A percentile compares a stretch with the other conserved stretches of the same genome.
phyloP scores from a whole-genome alignment of 2,888 invertebrate genomes.

The Tineola bisselliella region DNA sequence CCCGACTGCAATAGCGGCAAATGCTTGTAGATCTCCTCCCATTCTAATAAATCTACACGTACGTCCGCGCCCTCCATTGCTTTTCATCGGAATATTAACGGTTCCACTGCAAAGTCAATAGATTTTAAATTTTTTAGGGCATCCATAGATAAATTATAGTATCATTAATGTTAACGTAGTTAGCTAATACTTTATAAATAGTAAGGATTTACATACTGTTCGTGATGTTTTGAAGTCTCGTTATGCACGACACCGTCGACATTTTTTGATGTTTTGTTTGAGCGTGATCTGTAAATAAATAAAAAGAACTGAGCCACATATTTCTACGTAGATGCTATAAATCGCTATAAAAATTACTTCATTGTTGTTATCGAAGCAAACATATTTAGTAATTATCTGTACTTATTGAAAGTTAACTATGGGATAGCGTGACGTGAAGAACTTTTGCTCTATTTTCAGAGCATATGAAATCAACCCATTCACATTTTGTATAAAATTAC shows the following conservation, averaged over 20 bases:
- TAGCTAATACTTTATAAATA: background rate
- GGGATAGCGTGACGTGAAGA: background rate
- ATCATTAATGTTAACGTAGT: no score
- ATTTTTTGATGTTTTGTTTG: background rate
- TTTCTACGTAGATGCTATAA: background rate
- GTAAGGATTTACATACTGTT: background rate
- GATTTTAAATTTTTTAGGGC: background rate
- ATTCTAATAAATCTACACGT: conserved; percentile 46
- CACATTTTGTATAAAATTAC: background rate
- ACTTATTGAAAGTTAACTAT: conserved; percentile 4
- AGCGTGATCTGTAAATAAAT: background rate
- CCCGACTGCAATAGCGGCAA: conserved; percentile 28
- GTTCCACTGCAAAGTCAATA: conserved; percentile 4
- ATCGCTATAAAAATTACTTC: background rate
- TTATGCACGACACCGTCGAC: background rate
- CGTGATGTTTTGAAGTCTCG: background rate
- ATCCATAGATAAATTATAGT: background rate
- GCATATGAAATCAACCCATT: background rate
- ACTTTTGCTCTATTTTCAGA: background rate
- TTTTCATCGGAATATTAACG: conserved; percentile 20
- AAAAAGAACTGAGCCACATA: background rate
- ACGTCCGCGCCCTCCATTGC: conserved; percentile 60
- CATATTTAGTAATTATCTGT: background rate
- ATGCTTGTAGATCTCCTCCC: conserved; percentile 52
- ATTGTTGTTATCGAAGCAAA: background rate